Evolutionary conservation across 1,140 invertebrate genomes (phyloP), one percentile per base, ranked within the genome.

Genomic region (Zaprionus ghesquierei): DNA sequence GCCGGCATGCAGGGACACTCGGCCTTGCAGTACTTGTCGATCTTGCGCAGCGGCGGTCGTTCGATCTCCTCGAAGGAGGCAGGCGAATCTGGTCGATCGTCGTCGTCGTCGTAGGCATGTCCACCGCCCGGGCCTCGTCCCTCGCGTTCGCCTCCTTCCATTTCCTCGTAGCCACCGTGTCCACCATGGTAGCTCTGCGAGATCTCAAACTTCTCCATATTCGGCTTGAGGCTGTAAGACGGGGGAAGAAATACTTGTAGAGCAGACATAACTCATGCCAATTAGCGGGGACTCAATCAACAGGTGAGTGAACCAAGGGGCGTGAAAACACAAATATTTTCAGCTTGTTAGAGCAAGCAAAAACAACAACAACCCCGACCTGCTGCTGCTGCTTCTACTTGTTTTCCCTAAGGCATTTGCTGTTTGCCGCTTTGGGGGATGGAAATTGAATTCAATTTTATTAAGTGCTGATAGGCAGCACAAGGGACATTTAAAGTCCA

Each of bases 1-100:
- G 97, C 97, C 69, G 95, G 95, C 73, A 98, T 94, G 90, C 96
- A 97, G 0, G 97, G 97, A 89, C 95, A 97, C 93, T 98, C 97
- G 13, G 97, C 97, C 75, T 94, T 95, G 78, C 97, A 94, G 91
- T 97, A 97, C 91, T 96, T 96, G 92, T 98, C 97, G 91, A 98
- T 97, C 90, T 97, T 96, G 63, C 97, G 94, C 68, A 97, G 94
- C 10, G 96, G 96, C 59, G 97, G 97, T 81, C 96, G 93, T 79
- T 97, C 95, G 18, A 94, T 94, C 89, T 94, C 94, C 50, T 93
- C 94, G 53, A 95, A 93, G 46, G 95, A 95, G 46, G 95, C 95
- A 60, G 95, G 94, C 55, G 95, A 96, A 69, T 95, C 94, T 20
- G 94, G 93, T 84, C 94, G 89, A 71, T 94, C 94, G 73, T 94